Conservation (phyloP, 2,888 invertebrate species). For the Belgica antarctica region DNA sequence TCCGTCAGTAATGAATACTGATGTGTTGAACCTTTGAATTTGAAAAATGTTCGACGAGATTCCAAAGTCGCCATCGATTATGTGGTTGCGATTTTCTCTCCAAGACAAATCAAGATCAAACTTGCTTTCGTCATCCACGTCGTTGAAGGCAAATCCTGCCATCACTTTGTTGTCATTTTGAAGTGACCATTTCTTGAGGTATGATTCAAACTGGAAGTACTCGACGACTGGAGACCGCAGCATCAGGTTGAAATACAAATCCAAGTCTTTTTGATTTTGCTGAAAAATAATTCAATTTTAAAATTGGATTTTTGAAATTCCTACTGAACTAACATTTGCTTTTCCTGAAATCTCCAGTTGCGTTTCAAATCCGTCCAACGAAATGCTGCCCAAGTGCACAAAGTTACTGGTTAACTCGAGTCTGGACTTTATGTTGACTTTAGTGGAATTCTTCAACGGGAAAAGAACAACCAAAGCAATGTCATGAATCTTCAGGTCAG, state of each 20-base stretch:
- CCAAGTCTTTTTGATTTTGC: conserved; percentile 65
- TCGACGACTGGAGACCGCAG: conserved; percentile 64
- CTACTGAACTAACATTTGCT: conserved; percentile 51
- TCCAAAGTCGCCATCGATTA: conserved; percentile 31
- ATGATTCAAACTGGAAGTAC: conserved; percentile 64
- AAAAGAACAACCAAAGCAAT: conserved; percentile 54
- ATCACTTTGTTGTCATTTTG: conserved; percentile 64
- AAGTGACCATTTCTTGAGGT: conserved; percentile 68
- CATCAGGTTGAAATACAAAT: conserved; percentile 62
- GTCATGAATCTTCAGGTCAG: conserved; percentile 55
- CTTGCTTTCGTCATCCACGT: conserved; percentile 58
- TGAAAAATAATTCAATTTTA: conserved; percentile 48
- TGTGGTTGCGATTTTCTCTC: neutral
- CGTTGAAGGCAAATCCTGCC: conserved; percentile 60
- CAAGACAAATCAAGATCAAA: conserved; percentile 9
- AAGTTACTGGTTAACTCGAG: conserved; percentile 57
- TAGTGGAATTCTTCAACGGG: conserved; percentile 56
- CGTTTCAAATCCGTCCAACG: conserved; percentile 57
- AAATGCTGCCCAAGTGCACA: conserved; percentile 57
- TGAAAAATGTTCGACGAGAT: conserved; percentile 30
- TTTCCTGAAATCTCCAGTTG: conserved; percentile 55
- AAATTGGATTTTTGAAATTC: neutral
- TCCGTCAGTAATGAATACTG: conserved; percentile 20
- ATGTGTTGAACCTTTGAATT: conserved; percentile 33
- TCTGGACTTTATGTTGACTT: conserved; percentile 55